A percentile compares a stretch with the other conserved stretches of the same genome.
These are phyloP conservation scores for Lampropteryx suffumata DNA, from an alignment of 2,888 invertebrate species.

Conservation along the genomic window DNA sequence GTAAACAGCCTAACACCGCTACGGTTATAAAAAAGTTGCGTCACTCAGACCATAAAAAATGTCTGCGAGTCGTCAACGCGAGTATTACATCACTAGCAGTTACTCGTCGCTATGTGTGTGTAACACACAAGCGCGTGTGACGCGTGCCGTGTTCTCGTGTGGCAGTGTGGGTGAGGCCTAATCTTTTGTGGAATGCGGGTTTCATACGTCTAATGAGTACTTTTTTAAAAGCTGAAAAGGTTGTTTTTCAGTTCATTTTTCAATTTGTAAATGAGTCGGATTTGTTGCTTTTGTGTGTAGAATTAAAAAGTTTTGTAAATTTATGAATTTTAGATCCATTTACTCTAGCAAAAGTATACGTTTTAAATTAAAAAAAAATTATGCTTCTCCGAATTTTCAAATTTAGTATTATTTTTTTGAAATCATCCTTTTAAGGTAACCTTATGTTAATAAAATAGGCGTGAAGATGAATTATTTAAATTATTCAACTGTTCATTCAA, in stretches of 20 bases:
- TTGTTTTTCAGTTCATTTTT: slow-evolving; percentile 61
- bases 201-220: slow-evolving; percentile 74
- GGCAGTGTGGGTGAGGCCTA: slow-evolving; percentile 60
- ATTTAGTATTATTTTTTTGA: no score
- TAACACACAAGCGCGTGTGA: slow-evolving; percentile 36
- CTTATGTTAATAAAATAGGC: no score
- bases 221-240: slow-evolving; percentile 75
- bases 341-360: no score
- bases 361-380: no score
- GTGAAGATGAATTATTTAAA: no score
- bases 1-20: slow-evolving; percentile 56
- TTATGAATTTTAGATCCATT: no score
- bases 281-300: slow-evolving; percentile 19
- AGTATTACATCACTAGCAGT: slow-evolving; percentile 70
- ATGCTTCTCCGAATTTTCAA: no score
- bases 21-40: slow-evolving; percentile 78
- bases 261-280: slow-evolving; percentile 39
- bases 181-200: slow-evolving; percentile 80
- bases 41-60: slow-evolving; percentile 80
- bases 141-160: slow-evolving; percentile 36
- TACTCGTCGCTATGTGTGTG: slow-evolving; percentile 42
- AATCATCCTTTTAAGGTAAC: no score
- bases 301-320: not conserved
- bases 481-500: no score
- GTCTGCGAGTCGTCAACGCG: slow-evolving; percentile 77